Base-by-base conservation (phyloP, 1,140 invertebrate species). In the Drosophila asahinai region DNA sequence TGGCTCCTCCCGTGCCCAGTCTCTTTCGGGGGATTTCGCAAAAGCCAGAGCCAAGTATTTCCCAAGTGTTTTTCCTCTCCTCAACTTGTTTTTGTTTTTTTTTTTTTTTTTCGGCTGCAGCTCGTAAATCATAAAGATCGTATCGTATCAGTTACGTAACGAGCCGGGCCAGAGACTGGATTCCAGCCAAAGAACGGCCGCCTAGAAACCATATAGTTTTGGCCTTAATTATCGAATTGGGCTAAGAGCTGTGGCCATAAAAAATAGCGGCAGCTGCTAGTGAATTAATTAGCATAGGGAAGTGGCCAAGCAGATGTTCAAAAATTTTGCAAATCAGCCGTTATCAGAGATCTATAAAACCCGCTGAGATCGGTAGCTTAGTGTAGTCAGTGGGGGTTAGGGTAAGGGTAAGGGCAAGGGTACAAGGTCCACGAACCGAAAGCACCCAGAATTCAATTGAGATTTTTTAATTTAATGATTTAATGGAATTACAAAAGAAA, bases 401-500 rank as follows among this genome's bases (percentile, higher is more conserved):
- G 33, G 33, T 36, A 36, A 36, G 19, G 12, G 36, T 38, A 14
- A 14, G 36, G 36, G 36, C 5, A 14, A 38, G 36, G 49, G 49
- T 52, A 33, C 54, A 57, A 57, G 54, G 54, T 57, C 54, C 54
- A 47, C 17, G 6, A 9, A 54, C 17, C 51, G 51, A 54, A 14
- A 40, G 40, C 33, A 33, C 33, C 33, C 33, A 42, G 42, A 68
- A 62, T 42, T 71, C 36, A 79, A 79, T 79, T 79, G 68, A 57
- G 72, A 58, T 64, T n/a, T n/a, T n/a, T n/a, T n/a, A 65, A 77
- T 61, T 77, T 68, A 40, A 57, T 57, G 45, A 52, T 48, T 79
- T 79, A 79, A 79, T 79, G 55, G 76, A 79, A 79, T 79, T 40
- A 79, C 77, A 77, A 79, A 79, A 64, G 54, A 64, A 48, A 19